Conservation (phyloP, 2,113 vertebrate genomes). For the Planiliza haematocheilus region DNA sequence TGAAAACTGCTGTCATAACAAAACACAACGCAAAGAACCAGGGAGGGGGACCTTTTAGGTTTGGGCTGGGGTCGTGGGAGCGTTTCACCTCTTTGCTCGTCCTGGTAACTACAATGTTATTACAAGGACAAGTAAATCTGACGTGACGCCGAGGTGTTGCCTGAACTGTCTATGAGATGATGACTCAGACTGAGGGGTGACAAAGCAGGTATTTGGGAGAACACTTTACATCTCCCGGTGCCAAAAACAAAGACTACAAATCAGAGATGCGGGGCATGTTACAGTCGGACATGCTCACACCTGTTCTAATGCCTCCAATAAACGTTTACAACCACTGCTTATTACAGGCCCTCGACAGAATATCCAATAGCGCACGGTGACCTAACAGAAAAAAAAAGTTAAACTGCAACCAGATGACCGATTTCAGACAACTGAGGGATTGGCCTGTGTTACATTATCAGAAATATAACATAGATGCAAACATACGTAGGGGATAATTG, state of each 20-base stretch:
- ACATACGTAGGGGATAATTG: too few relatives aligned
- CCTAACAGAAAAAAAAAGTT: background rate
- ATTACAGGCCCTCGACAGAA: background rate
- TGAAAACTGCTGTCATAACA: background rate
- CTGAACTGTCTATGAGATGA: conserved; percentile 34
- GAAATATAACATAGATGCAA: too few relatives aligned
- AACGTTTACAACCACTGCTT: background rate
- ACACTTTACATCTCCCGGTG: conserved; percentile 14
- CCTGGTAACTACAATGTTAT: conserved; percentile 17
- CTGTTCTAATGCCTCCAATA: background rate
- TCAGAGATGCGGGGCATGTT: background rate
- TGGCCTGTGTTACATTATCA: too few relatives aligned
- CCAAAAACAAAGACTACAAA: conserved; percentile 19
- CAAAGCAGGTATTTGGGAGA: conserved; percentile 36
- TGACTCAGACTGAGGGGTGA: conserved; percentile 55
- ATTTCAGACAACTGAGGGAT: too few relatives aligned
- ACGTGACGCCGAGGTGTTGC: conserved; percentile 44
- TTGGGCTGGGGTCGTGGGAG: background rate
- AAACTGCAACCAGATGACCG: background rate
- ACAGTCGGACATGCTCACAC: background rate
- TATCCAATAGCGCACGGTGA: background rate
- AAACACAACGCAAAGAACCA: background rate
- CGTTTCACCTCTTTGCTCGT: background rate
- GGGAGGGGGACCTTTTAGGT: too few relatives aligned
- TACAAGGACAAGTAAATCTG: conserved; percentile 26